phyloP scores from a whole-genome alignment of 2,797 vertebrate species.

The Sphenopsis melanotis region DNA sequence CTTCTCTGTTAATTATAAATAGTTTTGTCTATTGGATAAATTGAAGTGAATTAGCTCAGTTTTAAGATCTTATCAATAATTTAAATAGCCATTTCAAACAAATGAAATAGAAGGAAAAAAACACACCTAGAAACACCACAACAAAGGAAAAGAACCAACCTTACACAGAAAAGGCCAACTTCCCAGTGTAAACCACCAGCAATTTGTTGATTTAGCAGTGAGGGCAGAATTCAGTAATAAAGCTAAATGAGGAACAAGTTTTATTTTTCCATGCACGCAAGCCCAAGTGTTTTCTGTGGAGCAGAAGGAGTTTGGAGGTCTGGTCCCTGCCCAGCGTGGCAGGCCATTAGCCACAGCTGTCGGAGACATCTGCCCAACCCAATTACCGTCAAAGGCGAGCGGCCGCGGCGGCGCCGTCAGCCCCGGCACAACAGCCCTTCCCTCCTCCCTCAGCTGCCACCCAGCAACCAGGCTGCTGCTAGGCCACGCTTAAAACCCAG shows the following conservation, averaged over 20 bases:
- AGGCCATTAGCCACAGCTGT: conserved; percentile 82
- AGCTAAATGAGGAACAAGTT: not conserved
- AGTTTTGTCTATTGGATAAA: conserved; percentile 64
- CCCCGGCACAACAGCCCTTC: not conserved
- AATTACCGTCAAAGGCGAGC: conserved; percentile 77
- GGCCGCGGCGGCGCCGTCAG: conserved; percentile 1
- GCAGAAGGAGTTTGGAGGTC: conserved; percentile 29
- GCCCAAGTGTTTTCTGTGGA: not conserved
- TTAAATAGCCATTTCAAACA: conserved; percentile 55
- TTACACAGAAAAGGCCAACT: not conserved
- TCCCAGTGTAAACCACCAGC: not conserved
- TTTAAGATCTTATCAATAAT: conserved; percentile 72
- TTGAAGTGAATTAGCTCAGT: conserved; percentile 65
- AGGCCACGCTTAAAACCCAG: not conserved
- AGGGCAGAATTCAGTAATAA: not conserved
- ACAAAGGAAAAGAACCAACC: not conserved
- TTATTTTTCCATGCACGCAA: not conserved
- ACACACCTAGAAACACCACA: not conserved
- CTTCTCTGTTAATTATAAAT: conserved; percentile 73
- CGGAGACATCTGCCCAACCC: conserved; percentile 79
- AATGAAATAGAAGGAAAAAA: not conserved
- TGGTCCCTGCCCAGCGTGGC: conserved; percentile 66
- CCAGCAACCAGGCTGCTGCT: not conserved
- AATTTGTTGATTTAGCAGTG: not conserved
- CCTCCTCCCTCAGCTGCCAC: not conserved